phyloP scores from a whole-genome alignment of 2,113 vertebrate species.

The cattle (Bos taurus) region ARS-UCD2.0 NC_037337.1:55316001-55316500 shows the following conservation, averaged over 20 bases:
- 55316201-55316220: background rate
- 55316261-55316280: background rate
- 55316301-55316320: background rate
- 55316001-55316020: background rate
- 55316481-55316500: background rate
- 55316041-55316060: background rate
- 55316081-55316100: background rate
- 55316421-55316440: background rate
- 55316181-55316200: background rate
- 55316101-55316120: background rate
- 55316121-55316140: background rate
- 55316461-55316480: background rate
- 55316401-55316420: background rate
- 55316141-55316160: background rate
- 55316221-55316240: background rate
- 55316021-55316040: background rate
- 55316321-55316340: background rate
- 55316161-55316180: background rate
- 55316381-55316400: background rate
- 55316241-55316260: background rate
- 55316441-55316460: background rate
- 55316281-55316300: background rate
- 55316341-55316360: background rate
- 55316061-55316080: background rate
- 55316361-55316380: background rate